Base-by-base conservation (phyloP, 2,888 invertebrate genomes). In the Volucella zonaria region DNA sequence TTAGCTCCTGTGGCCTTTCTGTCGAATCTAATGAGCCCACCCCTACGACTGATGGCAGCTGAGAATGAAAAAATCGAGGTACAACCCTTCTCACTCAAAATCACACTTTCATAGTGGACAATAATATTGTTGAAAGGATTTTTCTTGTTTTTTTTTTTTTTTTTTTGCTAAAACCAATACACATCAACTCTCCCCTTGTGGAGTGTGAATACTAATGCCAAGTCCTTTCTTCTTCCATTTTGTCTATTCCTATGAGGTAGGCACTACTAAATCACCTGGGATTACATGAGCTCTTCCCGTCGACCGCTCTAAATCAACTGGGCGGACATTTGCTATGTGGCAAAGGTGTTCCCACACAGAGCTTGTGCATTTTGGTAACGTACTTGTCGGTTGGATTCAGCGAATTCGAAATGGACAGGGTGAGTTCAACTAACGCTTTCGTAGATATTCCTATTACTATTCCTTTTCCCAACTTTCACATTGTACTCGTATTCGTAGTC, bases 321-420 rank as follows among this genome's bases (percentile, higher is more conserved):
- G 90, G 90, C 82, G 90, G 89, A 70, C 89, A 89, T 81, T 87
- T 89, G 68, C 87, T 91, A 45, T 91, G 91, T 87, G 89, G 88
- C 74, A 87, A 88, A 86, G 87, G 88, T 56, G 88, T 88, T 82
- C 89, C 89, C 87, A 89, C 90, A 87, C 89, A 89, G 83, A 89
- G 89, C 83, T 89, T 90, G 49, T 90, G 89, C 87, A 86, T 89
- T 86, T 87, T 90, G 78, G 87, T 89, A 86, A 88, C 89, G 76
- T 90, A 90, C 87, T 88, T 91, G 81, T 89, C 89, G 71, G 90
- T 91, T 87, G 90, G 90, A 87, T 91, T 91, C 88, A 90, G 90
- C 87, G 90, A 90, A 88, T 90, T 89, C 88, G 89, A 89, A 87
- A 87, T 90, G 89, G 91, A 91, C 89, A 89, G 90, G 88, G 91